Conservation (phyloP, 92 coral and sea anemone species). For the Anthopleura xanthogrammica region DNA sequence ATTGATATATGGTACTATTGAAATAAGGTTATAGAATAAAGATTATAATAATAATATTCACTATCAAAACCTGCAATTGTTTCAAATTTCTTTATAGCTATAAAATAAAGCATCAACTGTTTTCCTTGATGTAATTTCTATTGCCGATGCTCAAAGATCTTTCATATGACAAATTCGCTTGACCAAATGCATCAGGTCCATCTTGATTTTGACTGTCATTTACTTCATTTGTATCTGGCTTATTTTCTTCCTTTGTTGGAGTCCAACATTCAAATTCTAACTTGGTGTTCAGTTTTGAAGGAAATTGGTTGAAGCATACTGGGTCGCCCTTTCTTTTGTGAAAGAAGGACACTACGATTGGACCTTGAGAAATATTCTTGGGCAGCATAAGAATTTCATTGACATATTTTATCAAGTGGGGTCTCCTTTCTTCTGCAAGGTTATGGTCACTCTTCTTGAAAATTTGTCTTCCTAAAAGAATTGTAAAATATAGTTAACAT, state of each 20-base stretch:
- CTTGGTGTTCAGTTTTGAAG: constrained; percentile 31
- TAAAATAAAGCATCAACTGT: not conserved
- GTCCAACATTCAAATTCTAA: constrained; percentile 17
- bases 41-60: too few species aligned
- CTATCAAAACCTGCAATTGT: too few species aligned
- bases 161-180: constrained; percentile 47
- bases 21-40: too few species aligned
- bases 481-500: too few species aligned
- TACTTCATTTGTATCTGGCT: not conserved
- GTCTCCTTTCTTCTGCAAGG: constrained; percentile 76
- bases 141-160: constrained; percentile 24
- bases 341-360: constrained; percentile 57
- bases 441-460: constrained; percentile 73
- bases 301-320: constrained; percentile 53
- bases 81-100: too few species aligned
- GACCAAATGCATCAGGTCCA: not conserved
- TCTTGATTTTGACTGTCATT: not conserved
- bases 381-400: constrained; percentile 53
- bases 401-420: constrained; percentile 62
- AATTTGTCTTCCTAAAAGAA: constrained; percentile 59
- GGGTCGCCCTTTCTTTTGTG: constrained; percentile 60
- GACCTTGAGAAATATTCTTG: constrained; percentile 55
- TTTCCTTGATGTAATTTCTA: not conserved
- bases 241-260: not conserved
- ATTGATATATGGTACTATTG: too few species aligned